Percentiles rank a stretch among this genome's conserved stretches.
Evolutionary conservation across 2,113 vertebrate species (phyloP).

Genomic region (Pachypanchax playfairii): DNA sequence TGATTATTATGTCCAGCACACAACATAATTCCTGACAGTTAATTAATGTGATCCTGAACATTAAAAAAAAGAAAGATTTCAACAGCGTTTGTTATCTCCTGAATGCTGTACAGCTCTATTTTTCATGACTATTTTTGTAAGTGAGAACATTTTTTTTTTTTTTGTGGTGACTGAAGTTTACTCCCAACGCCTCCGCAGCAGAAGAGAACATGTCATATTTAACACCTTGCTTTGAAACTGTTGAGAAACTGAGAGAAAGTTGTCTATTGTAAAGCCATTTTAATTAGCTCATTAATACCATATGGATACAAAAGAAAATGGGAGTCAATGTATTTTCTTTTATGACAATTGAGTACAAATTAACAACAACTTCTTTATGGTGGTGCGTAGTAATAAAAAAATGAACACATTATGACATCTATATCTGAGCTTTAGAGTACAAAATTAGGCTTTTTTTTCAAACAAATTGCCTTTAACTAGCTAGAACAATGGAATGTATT

Average conservation of each 20-base stretch:
- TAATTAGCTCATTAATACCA: not conserved
- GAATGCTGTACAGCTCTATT: not conserved
- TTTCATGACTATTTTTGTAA: constrained; percentile 23
- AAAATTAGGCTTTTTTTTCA: not conserved
- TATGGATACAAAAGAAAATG: not conserved
- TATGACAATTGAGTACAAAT: not conserved
- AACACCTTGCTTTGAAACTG: constrained; percentile 33
- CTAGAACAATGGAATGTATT: constrained; percentile 11
- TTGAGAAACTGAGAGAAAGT: constrained; percentile 16
- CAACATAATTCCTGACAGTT: not conserved
- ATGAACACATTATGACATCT: not conserved
- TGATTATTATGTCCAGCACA: not conserved
- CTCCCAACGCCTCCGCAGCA: constrained; percentile 24
- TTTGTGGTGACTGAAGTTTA: constrained; percentile 22
- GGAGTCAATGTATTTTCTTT: not conserved
- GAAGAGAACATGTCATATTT: constrained; percentile 11
- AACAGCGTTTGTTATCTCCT: not conserved
- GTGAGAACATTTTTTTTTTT: constrained; percentile 8
- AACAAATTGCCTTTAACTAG: constrained; percentile 4
- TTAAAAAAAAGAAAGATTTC: not conserved
- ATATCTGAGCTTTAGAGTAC: not conserved
- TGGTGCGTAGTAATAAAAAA: not conserved
- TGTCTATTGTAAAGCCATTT: not conserved
- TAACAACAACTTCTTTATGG: not conserved
- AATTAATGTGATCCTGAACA: constrained; percentile 1